A percentile compares a stretch with the other conserved stretches of the same genome.
phyloP scores from a whole-genome alignment of 2,888 invertebrate genomes.

The Eristalinus sepulchralis region DNA sequence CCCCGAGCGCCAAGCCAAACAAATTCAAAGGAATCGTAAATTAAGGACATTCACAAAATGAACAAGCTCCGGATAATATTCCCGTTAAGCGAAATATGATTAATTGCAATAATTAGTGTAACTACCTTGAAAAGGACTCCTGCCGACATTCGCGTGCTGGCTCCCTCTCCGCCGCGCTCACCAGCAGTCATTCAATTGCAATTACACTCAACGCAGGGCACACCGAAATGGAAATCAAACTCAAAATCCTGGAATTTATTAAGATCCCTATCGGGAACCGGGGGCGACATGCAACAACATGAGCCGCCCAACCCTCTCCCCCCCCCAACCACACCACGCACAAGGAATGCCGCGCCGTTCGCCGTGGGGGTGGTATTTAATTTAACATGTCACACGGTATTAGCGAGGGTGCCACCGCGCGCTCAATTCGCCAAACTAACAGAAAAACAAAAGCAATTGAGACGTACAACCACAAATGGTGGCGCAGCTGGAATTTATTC shows the following conservation, averaged over 20 bases:
- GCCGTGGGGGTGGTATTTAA: conserved; percentile 47
- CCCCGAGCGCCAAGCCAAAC: conserved; percentile 23
- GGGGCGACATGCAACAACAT: conserved; percentile 45
- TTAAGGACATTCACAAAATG: conserved; percentile 35
- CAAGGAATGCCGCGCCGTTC: conserved; percentile 19
- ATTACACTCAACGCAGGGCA: conserved; percentile 41
- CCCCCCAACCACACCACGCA: too few relatives aligned
- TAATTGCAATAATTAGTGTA: conserved; percentile 70
- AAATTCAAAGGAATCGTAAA: conserved; percentile 53
- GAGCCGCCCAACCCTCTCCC: too few relatives aligned
- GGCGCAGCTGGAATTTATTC: conserved; percentile 57
- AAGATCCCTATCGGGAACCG: conserved; percentile 58
- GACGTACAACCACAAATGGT: conserved; percentile 15
- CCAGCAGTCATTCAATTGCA: conserved; percentile 36
- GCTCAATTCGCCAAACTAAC: conserved; percentile 50
- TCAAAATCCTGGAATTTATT: conserved; percentile 66
- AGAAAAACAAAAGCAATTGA: conserved; percentile 24
- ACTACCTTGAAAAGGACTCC: conserved; percentile 66
- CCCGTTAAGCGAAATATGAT: conserved; percentile 63
- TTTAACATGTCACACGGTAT: conserved; percentile 68
- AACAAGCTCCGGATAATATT: not conserved
- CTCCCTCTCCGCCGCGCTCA: not conserved
- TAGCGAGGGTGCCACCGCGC: conserved; percentile 53
- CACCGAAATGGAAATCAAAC: conserved; percentile 64
- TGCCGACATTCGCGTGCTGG: conserved; percentile 50